Conservation (phyloP, 2,113 vertebrate species). For the Aegypius monachus region DNA sequence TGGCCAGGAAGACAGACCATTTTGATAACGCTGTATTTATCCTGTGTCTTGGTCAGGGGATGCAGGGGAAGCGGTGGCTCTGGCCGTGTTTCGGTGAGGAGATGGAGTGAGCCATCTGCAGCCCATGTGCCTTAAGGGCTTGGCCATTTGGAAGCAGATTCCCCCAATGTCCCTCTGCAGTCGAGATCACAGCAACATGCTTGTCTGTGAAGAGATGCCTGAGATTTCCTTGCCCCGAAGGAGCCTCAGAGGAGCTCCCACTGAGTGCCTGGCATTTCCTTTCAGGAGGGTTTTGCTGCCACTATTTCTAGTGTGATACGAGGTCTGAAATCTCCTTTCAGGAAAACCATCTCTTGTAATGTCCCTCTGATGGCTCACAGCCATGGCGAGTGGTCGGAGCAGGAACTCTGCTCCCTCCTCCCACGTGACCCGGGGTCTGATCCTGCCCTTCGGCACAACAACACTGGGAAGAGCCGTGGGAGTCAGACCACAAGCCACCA, state of each 20-base stretch:
- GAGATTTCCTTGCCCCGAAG: background rate
- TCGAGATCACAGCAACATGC: accelerated
- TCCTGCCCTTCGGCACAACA: background rate
- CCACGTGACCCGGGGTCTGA: background rate
- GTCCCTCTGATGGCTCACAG: background rate
- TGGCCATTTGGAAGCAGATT: background rate
- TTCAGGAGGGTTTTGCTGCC: background rate
- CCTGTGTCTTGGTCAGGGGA: background rate
- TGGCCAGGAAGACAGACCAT: background rate
- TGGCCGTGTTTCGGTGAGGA: background rate
- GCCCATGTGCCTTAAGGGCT: background rate
- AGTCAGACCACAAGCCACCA: background rate
- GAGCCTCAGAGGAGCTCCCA: background rate
- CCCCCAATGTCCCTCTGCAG: background rate
- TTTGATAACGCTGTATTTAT: background rate
- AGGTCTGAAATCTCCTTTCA: background rate
- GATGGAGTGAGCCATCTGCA: background rate
- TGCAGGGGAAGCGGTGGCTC: background rate
- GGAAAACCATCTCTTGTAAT: background rate
- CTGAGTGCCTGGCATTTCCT: background rate
- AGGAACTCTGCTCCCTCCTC: background rate
- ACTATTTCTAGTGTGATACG: background rate
- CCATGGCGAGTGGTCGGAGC: background rate
- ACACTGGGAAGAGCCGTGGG: accelerated
- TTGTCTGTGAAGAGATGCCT: background rate